Base-by-base conservation (phyloP, 1,140 invertebrate genomes). In the Lepidostoma basale region DNA sequence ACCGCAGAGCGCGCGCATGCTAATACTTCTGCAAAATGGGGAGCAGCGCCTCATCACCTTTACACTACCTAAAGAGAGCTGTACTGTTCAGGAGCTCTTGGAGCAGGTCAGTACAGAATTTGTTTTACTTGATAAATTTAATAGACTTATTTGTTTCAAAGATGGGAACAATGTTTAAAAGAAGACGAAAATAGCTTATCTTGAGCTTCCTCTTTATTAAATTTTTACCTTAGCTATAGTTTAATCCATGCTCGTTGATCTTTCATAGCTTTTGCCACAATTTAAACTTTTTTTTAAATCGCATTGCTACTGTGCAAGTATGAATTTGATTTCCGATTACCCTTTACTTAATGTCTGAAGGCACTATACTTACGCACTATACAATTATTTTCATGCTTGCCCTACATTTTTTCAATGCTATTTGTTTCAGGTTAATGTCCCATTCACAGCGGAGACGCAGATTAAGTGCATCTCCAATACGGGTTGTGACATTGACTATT, bases 21-120 rank as follows among this genome's bases (percentile, higher is more conserved):
- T 92, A 69, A 89, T 91, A 14, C 85, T 91, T 40, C 78, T 91
- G 58, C 84, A 85, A 68, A 89, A 86, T 62, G 89, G 89, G 8
- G 90, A 92, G 79, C 90, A 92, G 74, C 86, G 90, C 76, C 80
- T 92, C 33, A 92, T 92, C 40, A 92, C 90, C 1, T 92, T 92
- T 74, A 90, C 90, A 30, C 80, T 91, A 72, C 90, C 90, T 4
- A 88, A 89, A 71, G 90, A 92, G 75, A 89, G 88, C 67, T 92
- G 90, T 76, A 92, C 90, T 0, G 88, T 92, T 45, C 88, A 91
- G 76, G 90, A 92, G 83, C 85, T 92, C 64, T 77, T 92, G 45
- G 89, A 91, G 76, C 90, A 92, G 83, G 89, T 89, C 9, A 26
- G 56, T 18, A 30, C 6, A 22, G 10, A 18, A 22, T 22, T 22